phyloP scores from a whole-genome alignment of 2,797 vertebrate genomes.

The Pseudochromis fuscus region DNA sequence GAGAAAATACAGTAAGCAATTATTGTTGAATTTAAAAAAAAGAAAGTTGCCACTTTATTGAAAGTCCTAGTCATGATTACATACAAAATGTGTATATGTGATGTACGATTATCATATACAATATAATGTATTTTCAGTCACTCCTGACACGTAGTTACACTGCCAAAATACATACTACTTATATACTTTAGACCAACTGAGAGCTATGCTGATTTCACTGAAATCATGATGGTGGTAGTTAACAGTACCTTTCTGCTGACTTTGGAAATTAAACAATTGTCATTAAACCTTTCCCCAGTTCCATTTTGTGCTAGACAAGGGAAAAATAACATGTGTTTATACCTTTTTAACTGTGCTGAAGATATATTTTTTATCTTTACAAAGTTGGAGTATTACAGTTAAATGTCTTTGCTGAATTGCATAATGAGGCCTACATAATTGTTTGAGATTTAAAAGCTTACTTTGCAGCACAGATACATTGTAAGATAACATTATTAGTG shows the following conservation, averaged over 20 bases:
- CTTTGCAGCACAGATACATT: constrained; percentile 62
- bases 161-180: constrained; percentile 14
- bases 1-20: too few species aligned
- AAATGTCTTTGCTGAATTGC: constrained; percentile 74
- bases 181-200: neutral
- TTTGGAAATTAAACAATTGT: constrained; percentile 57
- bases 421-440: constrained; percentile 74
- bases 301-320: constrained; percentile 54
- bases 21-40: too few species aligned
- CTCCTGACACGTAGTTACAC: neutral
- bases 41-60: too few species aligned
- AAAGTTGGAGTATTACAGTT: constrained; percentile 57
- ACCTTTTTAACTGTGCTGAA: constrained; percentile 59
- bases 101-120: too few species aligned
- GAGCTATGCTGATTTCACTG: constrained; percentile 18
- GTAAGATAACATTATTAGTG: constrained; percentile 69
- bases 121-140: neutral
- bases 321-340: constrained; percentile 66
- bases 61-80: too few species aligned
- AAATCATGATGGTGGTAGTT: constrained; percentile 29
- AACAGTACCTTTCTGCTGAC: constrained; percentile 65
- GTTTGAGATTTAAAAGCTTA: constrained; percentile 73
- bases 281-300: constrained; percentile 64
- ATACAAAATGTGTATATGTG: too few species aligned
- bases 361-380: constrained; percentile 51